Conservation (phyloP, 2,113 vertebrate genomes). For the Microcebus griseorufus region DNA sequence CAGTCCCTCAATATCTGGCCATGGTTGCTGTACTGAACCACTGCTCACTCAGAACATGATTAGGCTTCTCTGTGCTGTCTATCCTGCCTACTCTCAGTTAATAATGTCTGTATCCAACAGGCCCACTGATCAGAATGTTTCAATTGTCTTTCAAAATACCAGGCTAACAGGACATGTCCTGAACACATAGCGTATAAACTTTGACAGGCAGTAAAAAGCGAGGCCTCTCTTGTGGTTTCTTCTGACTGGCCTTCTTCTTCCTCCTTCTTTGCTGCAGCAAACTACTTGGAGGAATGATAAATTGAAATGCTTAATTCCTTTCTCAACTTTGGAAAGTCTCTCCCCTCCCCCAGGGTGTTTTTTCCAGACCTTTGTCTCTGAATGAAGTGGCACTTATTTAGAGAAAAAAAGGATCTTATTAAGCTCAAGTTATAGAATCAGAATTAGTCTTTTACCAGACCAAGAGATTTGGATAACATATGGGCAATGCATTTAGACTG, state of each 20-base stretch:
- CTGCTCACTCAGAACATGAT: background rate
- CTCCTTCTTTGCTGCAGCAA: background rate
- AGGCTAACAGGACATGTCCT: background rate
- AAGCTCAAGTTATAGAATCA: slow-evolving; percentile 18
- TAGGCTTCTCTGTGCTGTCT: background rate
- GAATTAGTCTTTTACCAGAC: background rate
- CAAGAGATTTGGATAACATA: background rate
- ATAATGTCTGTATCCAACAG: background rate
- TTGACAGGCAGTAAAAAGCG: background rate
- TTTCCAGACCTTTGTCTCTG: background rate
- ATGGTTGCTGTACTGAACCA: background rate
- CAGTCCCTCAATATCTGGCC: background rate
- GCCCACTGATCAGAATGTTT: background rate
- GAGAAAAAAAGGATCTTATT: background rate
- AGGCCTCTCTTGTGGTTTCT: background rate
- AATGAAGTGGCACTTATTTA: background rate
- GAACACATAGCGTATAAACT: background rate
- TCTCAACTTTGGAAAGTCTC: background rate
- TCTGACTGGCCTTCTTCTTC: background rate
- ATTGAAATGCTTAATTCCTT: background rate
- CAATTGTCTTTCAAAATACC: background rate
- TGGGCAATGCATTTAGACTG: background rate
- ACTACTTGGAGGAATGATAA: background rate
- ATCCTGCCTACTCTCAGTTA: background rate
- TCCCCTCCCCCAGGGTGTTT: background rate